Evolutionary conservation across 2,797 vertebrate species (phyloP).

Genomic region (Ceyx erithaca): DNA sequence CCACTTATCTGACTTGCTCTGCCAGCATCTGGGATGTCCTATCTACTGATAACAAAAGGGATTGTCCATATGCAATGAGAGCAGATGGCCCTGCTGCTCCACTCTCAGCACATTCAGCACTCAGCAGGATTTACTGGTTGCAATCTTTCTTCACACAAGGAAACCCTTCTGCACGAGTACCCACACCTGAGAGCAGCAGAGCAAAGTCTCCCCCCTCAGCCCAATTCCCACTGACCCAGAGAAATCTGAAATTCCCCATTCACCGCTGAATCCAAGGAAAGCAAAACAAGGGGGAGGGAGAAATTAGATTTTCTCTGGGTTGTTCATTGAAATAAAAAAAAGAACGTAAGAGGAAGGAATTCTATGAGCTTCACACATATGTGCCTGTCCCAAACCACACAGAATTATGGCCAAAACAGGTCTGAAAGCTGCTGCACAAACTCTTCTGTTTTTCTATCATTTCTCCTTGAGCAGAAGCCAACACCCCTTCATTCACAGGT

Average conservation of each 20-base stretch:
- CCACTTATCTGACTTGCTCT: neutral
- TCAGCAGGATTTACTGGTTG: neutral
- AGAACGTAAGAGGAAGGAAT: neutral
- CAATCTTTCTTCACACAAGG: too few relatives aligned
- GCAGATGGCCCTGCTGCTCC: neutral
- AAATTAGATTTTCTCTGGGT: neutral
- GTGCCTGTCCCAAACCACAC: rapidly evolving
- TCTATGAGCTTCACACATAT: rapidly evolving
- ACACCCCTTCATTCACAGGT: constrained; percentile 3
- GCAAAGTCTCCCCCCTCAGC: neutral
- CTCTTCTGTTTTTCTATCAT: neutral
- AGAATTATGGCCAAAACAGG: neutral
- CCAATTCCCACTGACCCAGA: neutral
- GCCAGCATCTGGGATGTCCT: neutral
- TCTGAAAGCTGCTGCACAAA: neutral
- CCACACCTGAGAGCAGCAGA: rapidly evolving
- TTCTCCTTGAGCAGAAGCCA: neutral
- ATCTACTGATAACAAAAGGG: neutral
- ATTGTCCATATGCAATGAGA: neutral
- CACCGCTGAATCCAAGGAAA: neutral
- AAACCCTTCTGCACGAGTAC: neutral
- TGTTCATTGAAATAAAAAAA: neutral
- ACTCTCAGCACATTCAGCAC: neutral
- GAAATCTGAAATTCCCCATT: neutral
- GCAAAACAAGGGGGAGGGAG: neutral